These are phyloP conservation scores for Amblyraja radiata DNA, from an alignment of 2,797 vertebrate species.

Conservation along the genomic window DNA sequence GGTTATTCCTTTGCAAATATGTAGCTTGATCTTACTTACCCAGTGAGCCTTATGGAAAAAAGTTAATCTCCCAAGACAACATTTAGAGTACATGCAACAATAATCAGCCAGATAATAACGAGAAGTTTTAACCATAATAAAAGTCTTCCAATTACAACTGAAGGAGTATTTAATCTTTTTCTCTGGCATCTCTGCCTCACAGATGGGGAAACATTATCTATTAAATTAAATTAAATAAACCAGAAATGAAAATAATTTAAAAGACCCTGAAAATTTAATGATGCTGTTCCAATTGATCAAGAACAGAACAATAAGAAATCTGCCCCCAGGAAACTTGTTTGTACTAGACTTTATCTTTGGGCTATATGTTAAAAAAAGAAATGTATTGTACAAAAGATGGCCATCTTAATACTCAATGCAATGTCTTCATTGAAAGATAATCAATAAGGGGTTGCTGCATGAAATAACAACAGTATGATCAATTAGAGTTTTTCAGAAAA, in stretches of 20 bases:
- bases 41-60: not conserved
- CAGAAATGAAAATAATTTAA: not conserved
- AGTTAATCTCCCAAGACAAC: not conserved
- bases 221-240: not conserved
- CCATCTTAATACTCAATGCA: not conserved
- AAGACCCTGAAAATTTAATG: not conserved
- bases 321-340: not conserved
- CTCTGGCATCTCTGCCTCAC: not conserved
- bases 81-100: not conserved
- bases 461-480: not conserved
- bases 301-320: not conserved
- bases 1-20: not conserved
- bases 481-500: not conserved
- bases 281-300: not conserved
- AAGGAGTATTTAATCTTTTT: not conserved
- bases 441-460: not conserved
- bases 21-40: not conserved
- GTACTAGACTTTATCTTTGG: not conserved
- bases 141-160: not conserved
- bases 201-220: not conserved
- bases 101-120: not conserved
- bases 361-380: not conserved
- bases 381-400: not conserved
- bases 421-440: not conserved
- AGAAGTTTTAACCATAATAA: not conserved